A percentile compares a stretch with the other conserved stretches of the same genome.
Evolutionary conservation across 2,797 vertebrate genomes (phyloP).

Genomic region (Hoplostethus atlanticus): DNA sequence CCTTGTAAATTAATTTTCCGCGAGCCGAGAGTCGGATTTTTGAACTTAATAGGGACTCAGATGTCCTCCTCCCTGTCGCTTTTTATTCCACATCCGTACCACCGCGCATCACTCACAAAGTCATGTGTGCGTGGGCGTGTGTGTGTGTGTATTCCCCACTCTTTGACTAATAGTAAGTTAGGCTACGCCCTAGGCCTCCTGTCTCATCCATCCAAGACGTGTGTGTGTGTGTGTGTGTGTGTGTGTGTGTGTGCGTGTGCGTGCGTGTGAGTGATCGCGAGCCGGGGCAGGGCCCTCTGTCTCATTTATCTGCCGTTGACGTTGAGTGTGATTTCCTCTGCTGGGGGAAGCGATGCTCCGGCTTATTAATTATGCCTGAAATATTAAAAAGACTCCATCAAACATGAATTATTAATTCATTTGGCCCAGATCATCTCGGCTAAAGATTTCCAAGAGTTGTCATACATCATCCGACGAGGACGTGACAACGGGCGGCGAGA

Average conservation of each 20-base stretch:
- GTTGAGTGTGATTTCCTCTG: constrained; percentile 73
- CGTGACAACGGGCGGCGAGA: constrained; percentile 48
- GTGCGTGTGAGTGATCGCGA: constrained; percentile 25
- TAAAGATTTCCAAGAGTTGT: constrained; percentile 79
- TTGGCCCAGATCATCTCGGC: constrained; percentile 78
- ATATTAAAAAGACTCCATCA: constrained; percentile 86
- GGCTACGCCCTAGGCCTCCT: constrained; percentile 52
- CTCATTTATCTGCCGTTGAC: constrained; percentile 77
- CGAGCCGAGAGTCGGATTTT: constrained; percentile 54
- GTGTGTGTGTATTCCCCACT: constrained; percentile 39
- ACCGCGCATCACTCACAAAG: constrained; percentile 48
- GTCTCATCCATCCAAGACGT: constrained; percentile 44
- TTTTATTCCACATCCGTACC: constrained; percentile 54
- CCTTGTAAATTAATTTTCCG: constrained; percentile 63
- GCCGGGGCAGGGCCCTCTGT: constrained; percentile 49
- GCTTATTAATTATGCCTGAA: constrained; percentile 86
- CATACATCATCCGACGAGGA: constrained; percentile 75
- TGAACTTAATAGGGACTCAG: constrained; percentile 63
- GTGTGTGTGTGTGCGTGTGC: constrained; percentile 10
- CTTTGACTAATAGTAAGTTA: constrained; percentile 65
- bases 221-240: constrained; percentile 12
- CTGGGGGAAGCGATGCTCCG: constrained; percentile 66
- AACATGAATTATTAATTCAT: constrained; percentile 85
- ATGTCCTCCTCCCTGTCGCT: constrained; percentile 49
- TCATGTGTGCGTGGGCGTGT: constrained; percentile 27